phyloP scores from a whole-genome alignment of 2,888 invertebrate species.

The Zaprionus obscuricornis region DNA sequence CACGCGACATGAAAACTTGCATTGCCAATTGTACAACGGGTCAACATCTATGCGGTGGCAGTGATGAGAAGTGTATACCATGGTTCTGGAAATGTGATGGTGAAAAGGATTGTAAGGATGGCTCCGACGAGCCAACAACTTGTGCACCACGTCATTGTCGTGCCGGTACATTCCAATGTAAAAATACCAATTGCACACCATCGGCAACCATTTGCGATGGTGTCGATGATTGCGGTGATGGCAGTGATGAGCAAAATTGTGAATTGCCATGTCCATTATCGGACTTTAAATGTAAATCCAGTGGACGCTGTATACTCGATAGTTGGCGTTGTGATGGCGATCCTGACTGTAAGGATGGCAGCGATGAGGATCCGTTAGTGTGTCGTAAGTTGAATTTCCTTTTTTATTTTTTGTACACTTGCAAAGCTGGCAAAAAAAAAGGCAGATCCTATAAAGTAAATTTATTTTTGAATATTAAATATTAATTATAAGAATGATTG shows the following conservation, averaged over 20 bases:
- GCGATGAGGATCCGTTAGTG: constrained; percentile 94
- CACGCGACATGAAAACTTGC: constrained; percentile 92
- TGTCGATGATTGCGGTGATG: constrained; percentile 95
- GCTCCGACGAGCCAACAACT: constrained; percentile 93
- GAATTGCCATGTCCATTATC: constrained; percentile 92
- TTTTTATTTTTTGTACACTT: no score
- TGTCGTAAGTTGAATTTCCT: constrained; percentile 87
- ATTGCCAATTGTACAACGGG: constrained; percentile 96
- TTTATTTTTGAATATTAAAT: no score
- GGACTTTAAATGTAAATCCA: constrained; percentile 94
- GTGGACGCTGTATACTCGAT: constrained; percentile 93
- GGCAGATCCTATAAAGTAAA: no score
- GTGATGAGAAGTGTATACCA: constrained; percentile 89
- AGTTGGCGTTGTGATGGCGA: constrained; percentile 98
- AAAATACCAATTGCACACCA: constrained; percentile 95
- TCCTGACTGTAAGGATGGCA: constrained; percentile 95
- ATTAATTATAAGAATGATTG: no score
- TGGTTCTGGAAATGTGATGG: constrained; percentile 95
- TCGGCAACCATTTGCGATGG: constrained; percentile 97
- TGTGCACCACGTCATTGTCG: constrained; percentile 94
- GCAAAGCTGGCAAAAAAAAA: no score
- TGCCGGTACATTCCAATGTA: constrained; percentile 96
- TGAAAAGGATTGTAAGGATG: constrained; percentile 95
- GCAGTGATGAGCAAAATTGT: constrained; percentile 94
- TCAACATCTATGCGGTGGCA: constrained; percentile 85